Conservation (phyloP, 2,113 vertebrate species). For the Sakesphorus luctuosus region DNA sequence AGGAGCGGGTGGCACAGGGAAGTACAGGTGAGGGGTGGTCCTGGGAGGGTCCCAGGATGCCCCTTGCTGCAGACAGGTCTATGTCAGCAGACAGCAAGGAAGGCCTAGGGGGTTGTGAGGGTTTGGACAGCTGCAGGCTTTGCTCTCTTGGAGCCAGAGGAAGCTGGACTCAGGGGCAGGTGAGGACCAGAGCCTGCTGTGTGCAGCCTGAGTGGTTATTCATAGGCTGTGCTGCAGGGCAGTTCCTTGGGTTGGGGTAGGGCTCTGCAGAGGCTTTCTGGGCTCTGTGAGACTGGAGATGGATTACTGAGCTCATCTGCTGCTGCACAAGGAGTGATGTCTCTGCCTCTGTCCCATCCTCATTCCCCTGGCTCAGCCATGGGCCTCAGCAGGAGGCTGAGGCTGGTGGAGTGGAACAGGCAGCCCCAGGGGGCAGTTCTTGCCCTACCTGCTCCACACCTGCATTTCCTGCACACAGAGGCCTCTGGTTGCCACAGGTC, state of each 20-base stretch:
- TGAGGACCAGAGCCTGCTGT: background rate
- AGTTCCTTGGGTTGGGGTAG: background rate
- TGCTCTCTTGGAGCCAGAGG: background rate
- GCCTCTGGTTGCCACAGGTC: background rate
- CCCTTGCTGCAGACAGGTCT: background rate
- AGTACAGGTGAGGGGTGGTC: conserved; percentile 71
- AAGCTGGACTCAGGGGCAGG: background rate
- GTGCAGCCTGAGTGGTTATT: background rate
- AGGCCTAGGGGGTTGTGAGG: background rate
- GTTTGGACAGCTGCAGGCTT: background rate
- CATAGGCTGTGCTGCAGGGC: background rate
- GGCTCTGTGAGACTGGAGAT: background rate
- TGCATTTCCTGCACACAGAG: background rate
- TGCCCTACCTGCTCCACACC: background rate
- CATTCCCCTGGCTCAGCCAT: background rate
- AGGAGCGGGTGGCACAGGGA: conserved; percentile 84
- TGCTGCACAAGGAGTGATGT: background rate
- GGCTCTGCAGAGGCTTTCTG: background rate
- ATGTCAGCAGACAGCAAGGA: background rate
- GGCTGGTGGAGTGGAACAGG: background rate
- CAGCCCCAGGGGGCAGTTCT: background rate
- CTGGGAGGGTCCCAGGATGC: fast-evolving
- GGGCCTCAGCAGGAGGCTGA: background rate
- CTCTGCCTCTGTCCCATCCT: background rate
- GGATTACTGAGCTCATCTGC: background rate